Evolutionary conservation across 1,140 invertebrate species (phyloP).

Genomic region (Bombus fervidus): DNA sequence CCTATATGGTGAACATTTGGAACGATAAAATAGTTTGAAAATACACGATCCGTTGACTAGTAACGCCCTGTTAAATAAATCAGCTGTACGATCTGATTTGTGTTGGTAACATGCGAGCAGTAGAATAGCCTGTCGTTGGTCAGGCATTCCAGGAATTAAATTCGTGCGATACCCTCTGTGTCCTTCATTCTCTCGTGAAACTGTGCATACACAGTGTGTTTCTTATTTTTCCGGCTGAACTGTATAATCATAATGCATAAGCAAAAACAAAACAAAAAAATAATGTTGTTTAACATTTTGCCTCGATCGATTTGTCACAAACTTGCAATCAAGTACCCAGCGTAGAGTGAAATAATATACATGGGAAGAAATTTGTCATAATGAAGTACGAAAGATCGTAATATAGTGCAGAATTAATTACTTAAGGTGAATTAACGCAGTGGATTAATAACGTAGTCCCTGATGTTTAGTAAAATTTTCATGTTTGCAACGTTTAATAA

Average conservation of each 20-base stretch:
- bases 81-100: constrained; percentile 21
- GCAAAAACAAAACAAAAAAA: neutral
- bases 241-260: neutral
- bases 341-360: no score
- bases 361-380: no score
- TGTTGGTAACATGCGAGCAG: neutral
- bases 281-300: neutral
- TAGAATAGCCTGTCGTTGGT: neutral
- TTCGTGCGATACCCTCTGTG: neutral
- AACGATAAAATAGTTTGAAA: neutral
- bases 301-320: no score
- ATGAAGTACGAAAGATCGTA: no score
- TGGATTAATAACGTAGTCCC: no score
- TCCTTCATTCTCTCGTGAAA: neutral
- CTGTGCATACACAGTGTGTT: no score
- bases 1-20: neutral
- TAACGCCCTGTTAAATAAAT: constrained; percentile 9
- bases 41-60: neutral
- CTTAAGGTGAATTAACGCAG: no score
- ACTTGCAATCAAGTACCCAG: no score
- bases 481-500: no score
- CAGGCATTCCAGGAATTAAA: neutral
- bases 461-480: no score
- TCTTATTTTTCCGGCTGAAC: no score
- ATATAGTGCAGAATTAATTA: no score